Base-by-base conservation (phyloP, 2,888 invertebrate species). In the Papilio demoleus region DNA sequence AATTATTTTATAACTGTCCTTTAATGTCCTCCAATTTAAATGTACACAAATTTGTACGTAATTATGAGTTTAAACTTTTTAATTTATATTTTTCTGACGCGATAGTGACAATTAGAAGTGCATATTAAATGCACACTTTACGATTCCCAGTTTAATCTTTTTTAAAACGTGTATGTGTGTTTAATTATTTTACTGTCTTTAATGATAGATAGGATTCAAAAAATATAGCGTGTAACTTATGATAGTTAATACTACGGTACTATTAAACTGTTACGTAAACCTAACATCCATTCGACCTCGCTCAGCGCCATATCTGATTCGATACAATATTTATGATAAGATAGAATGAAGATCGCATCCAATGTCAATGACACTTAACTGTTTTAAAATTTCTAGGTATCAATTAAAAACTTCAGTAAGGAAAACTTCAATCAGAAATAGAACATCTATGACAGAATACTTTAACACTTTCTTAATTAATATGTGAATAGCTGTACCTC, bases 181-280 rank as follows among this genome's bases (percentile, higher is more conserved):
- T 12, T 53, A 27, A 14, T 53, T 53, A 14, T 53, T 27, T 6
- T 27, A 27, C 1, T 27, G 14, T 27, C n/a, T n/a, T n/a, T n/a
- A 40, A 40, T n/a, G 8, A 8, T n/a, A 27, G 2, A n/a, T 53
- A 2, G 0, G 8, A 24, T 11, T n/a, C 2, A 8, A 53, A 5
- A 31, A 50, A 9, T 45, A 11, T 19, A 45, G n/a, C n/a, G n/a
- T 45, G 45, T 6, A 47, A 47, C 47, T 12, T 3, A 5, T n/a
- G 12, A 17, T 53, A 9, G 17, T 31, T 53, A 14, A 11, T 47
- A 14, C 1, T 53, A 56, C 53, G 31, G 31, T 56, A 8, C 9
- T 9, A n/a, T 31, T 56, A n/a, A n/a, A 31, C n/a, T 56, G n/a
- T 56, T 31, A 56, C 53, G 53, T 53, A 53, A 53, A n/a, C 53